phyloP scores from a whole-genome alignment of 1,140 invertebrate genomes.

The Platyscapa corneri region DNA sequence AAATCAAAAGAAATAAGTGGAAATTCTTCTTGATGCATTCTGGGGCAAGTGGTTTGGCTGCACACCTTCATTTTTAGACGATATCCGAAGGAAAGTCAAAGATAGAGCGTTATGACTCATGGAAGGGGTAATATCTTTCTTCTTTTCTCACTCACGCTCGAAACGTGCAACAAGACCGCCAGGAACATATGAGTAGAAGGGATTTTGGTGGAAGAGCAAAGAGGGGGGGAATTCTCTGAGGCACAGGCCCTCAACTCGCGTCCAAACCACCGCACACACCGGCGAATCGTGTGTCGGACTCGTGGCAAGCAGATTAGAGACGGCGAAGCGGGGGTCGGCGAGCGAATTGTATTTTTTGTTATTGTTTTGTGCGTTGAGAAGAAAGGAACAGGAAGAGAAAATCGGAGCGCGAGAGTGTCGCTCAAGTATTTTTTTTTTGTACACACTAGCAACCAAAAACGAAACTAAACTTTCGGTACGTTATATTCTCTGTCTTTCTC shows the following conservation, averaged over 20 bases:
- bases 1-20: not conserved
- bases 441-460: not conserved
- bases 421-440: not conserved
- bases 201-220: too few relatives aligned
- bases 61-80: not conserved
- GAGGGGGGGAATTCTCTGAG: conserved; percentile 44
- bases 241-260: conserved; percentile 45
- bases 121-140: not conserved
- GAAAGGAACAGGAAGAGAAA: not conserved
- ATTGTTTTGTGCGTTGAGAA: not conserved
- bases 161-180: too few relatives aligned
- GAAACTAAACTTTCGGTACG: not conserved
- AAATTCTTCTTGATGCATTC: not conserved
- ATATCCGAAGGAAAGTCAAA: not conserved
- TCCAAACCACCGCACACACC: conserved; percentile 39
- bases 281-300: conserved; percentile 70
- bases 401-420: not conserved
- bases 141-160: not conserved
- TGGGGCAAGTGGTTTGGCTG: not conserved
- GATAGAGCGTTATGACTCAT: too few relatives aligned
- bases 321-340: conserved; percentile 60
- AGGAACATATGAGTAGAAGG: too few relatives aligned
- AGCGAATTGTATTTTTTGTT: conserved; percentile 67
- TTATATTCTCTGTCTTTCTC: not conserved
- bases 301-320: conserved; percentile 71